phyloP scores from a whole-genome alignment of 1,140 invertebrate species.

The Sweltsa coloradensis region DNA sequence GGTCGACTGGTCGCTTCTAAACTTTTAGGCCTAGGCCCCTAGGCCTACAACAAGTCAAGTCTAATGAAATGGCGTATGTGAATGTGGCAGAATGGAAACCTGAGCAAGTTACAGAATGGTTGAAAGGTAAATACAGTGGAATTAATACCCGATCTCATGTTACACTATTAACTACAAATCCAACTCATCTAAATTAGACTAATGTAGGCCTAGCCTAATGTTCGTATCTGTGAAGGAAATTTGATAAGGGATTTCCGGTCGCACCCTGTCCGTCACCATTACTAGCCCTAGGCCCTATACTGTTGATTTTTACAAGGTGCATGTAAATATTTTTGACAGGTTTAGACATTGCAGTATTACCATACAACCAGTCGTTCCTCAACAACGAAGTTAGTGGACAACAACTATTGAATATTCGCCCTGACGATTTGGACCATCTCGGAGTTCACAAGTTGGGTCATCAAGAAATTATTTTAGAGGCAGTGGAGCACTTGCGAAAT shows the following conservation, averaged over 20 bases:
- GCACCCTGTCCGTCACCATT: conserved; percentile 1
- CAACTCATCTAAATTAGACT: no score
- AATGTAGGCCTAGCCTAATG: no score
- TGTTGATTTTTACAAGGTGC: no score
- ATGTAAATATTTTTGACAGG: conserved; percentile 41
- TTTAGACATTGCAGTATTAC: conserved; percentile 64
- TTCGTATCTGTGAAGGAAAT: no score
- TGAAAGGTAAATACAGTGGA: no score
- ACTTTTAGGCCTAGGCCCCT: no score
- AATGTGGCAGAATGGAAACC: conserved; percentile 86
- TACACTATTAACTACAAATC: no score
- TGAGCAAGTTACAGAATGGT: conserved; percentile 88
- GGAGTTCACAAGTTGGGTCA: conserved; percentile 76
- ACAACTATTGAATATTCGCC: conserved; percentile 65
- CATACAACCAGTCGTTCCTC: conserved; percentile 69
- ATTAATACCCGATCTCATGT: no score
- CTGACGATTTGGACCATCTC: conserved; percentile 77
- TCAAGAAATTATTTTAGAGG: conserved; percentile 84
- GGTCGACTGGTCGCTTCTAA: no score
- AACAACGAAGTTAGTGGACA: conserved; percentile 71
- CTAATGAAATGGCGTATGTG: conserved; percentile 73
- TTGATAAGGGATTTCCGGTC: no score
- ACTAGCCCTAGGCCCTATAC: no score
- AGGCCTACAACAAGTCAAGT: no score
- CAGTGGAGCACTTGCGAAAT: conserved; percentile 75